Base-by-base conservation (phyloP, 2,888 invertebrate species). In the Bedellia somnulentella region DNA sequence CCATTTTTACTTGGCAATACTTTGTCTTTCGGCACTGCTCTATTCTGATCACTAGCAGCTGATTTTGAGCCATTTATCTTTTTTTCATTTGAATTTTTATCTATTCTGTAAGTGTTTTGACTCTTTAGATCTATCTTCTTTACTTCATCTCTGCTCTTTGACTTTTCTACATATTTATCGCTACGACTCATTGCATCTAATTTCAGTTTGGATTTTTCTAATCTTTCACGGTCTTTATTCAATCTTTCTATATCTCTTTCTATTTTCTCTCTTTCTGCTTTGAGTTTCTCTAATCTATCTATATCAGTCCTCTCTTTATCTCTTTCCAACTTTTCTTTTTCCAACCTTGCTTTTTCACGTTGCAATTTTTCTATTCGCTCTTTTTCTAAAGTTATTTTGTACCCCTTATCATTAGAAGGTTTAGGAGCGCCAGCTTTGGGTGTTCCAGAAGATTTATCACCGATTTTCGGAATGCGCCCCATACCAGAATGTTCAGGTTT, bases 61-160 rank as follows among this genome's bases (percentile, higher is more conserved):
- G 45, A 51, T 36, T 56, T 68, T 39, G 44, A 52, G 9, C 54
- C 45, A 29, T 46, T 37, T 10, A 47, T 34, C 38, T 52, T 62
- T 32, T 46, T 63, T 21, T 73, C 70, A 42, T 61, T 59, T 2
- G 52, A 56, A 34, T 68, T 71, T 38, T 63, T 70, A 38, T 73
- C 75, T 73, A 79, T 75, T 50, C 77, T 62, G 39, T 66, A 67
- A n/a, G 68, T 67, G 33, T 68, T 73, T 41, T 73, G 68, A 42
- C 55, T 64, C 44, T 75, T 67, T 40, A 71, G 52, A 44, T 75
- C 75, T 56, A 75, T 71, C 38, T 46, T 66, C 39, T 62, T 67
- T 38, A 67, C 70, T 12, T 44, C 31, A 28, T 51, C 57, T 35
- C 42, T 43, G 31, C 46, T 49, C 45, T 60, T 64, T 24, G 49